Evolutionary conservation across 2,888 invertebrate species (phyloP).

Genomic region (Crossocerus cetratus): DNA sequence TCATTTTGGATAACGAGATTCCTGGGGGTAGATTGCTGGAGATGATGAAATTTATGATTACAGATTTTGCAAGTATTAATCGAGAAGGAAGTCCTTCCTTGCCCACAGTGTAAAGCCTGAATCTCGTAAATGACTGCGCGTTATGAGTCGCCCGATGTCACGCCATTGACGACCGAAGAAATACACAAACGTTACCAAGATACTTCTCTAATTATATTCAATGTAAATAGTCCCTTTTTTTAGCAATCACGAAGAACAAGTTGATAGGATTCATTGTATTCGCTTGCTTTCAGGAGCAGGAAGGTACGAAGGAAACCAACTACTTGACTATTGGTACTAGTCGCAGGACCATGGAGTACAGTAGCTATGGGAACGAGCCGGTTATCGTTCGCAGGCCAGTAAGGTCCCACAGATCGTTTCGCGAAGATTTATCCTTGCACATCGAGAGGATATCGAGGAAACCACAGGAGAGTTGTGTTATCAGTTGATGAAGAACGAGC

Average conservation of each 20-base stretch:
- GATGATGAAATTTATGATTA: conserved; percentile 23
- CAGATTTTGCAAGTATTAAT: conserved; percentile 18
- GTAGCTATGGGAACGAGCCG: conserved; percentile 73
- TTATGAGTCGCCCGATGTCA: conserved; percentile 67
- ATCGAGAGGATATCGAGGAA: conserved; percentile 63
- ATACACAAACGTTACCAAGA: conserved; percentile 72
- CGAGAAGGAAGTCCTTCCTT: background rate
- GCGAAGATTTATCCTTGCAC: conserved; percentile 44
- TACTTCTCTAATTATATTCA: conserved; percentile 70
- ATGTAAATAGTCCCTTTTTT: conserved; percentile 61
- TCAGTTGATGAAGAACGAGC: conserved; percentile 55
- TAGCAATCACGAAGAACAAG: background rate
- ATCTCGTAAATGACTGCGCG: conserved; percentile 67
- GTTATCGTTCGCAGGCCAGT: conserved; percentile 65
- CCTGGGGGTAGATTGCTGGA: no score
- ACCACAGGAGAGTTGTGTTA: conserved; percentile 62
- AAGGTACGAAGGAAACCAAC: conserved; percentile 58
- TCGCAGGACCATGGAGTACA: conserved; percentile 72
- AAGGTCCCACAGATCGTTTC: conserved; percentile 26
- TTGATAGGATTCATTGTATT: background rate
- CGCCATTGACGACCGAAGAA: conserved; percentile 64
- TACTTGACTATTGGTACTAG: conserved; percentile 72
- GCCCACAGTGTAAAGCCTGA: background rate
- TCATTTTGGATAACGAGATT: background rate
- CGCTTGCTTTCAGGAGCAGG: conserved; percentile 65